A percentile compares a stretch with the other conserved stretches of the same genome.
Conservation (phyloP, 2,113 vertebrate genomes). For the Xenus cinereus region DNA sequence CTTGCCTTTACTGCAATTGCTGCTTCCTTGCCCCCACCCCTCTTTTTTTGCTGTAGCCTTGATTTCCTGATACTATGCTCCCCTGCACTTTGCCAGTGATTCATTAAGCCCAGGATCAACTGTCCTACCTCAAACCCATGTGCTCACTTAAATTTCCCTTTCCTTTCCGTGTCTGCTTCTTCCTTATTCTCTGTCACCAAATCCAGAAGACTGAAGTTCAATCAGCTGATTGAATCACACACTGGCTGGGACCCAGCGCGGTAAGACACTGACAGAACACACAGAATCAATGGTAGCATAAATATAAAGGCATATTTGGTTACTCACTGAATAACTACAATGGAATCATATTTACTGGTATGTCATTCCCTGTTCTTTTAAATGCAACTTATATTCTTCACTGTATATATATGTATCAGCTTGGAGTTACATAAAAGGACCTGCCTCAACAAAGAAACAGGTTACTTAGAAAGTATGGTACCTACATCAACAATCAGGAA, state of each 20-base stretch:
- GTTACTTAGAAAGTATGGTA: slow-evolving; percentile 44
- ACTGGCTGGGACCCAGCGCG: neutral
- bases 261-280: neutral
- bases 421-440: neutral
- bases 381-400: neutral
- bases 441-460: neutral
- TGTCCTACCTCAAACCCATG: neutral
- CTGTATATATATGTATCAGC: neutral
- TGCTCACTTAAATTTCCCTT: neutral
- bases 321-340: neutral
- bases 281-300: neutral
- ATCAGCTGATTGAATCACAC: neutral
- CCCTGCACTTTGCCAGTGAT: neutral
- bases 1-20: neutral
- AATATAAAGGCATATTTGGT: neutral
- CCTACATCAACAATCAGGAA: slow-evolving; percentile 97
- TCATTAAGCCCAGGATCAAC: neutral
- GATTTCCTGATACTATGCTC: neutral
- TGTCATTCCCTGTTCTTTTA: neutral
- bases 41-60: neutral
- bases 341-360: neutral
- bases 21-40: neutral
- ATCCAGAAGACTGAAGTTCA: neutral
- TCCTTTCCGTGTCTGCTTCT: neutral
- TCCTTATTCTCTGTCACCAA: neutral